Evolutionary conservation across 2,888 invertebrate species (phyloP).

Genomic region (Pachydiplax longipennis): DNA sequence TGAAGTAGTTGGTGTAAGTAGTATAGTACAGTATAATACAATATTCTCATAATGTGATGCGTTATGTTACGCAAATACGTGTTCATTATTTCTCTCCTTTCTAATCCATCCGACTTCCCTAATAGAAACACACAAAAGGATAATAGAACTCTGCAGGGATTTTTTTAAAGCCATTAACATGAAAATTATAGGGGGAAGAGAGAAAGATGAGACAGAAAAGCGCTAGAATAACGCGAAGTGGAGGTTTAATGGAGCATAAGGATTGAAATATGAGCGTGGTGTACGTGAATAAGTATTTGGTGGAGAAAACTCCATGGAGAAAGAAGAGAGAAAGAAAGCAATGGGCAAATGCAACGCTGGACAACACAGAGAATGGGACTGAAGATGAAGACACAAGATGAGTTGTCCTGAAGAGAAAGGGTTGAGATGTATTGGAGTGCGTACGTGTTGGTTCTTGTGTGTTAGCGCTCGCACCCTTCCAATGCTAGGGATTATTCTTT

Average conservation of each 20-base stretch:
- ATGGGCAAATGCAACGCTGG: not conserved
- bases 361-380: not conserved
- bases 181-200: not conserved
- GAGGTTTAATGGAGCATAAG: not conserved
- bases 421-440: not conserved
- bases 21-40: fast-evolving
- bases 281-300: not conserved
- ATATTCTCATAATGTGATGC: too few relatives aligned
- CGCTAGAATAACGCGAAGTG: not conserved
- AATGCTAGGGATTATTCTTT: not conserved
- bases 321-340: not conserved
- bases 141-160: too few relatives aligned
- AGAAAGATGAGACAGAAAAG: not conserved
- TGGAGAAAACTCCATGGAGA: not conserved
- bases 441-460: not conserved
- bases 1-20: too few relatives aligned
- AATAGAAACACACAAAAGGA: too few relatives aligned
- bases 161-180: too few relatives aligned
- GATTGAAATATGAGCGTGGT: not conserved
- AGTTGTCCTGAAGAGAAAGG: not conserved
- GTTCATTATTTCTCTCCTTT: too few relatives aligned
- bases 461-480: not conserved
- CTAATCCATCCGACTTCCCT: too few relatives aligned
- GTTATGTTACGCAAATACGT: too few relatives aligned
- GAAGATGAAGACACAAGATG: not conserved